Base-by-base conservation (phyloP, 2,113 vertebrate genomes). In the Callospermophilus lateralis region DNA sequence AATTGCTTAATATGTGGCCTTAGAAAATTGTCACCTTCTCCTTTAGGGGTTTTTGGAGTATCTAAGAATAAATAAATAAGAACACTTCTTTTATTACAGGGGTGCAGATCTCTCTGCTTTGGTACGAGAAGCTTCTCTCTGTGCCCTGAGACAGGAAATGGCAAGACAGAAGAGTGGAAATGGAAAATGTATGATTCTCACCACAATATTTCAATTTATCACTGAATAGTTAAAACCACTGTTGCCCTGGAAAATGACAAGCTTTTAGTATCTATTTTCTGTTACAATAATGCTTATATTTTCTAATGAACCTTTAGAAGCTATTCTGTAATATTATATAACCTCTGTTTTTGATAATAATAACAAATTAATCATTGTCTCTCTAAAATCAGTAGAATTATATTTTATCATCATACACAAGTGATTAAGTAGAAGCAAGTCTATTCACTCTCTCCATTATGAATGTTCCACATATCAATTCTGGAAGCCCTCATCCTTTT, bases 51-150 rank as follows among this genome's bases (percentile, higher is more conserved):
- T 78, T 53, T 90, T 76, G 16, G 6, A 39, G 8, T 65, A 1
- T 92, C n/a, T 68, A 61, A 39, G 26, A 72, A 53, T 81, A 81
- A 84, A 28, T 48, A 58, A 81, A 1, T 53, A 89, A 83, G 39
- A 48, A 12, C 2, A 19, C 24, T 70, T 77, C 48, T 93, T 95
- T 53, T 61, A 11, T 92, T 87, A 10, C 73, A 99, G 99, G 78
- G 99, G 99, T 2, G 99, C 99, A 37, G 99, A 99, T 94, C 99
- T 99, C 97, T 99, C 99, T 0, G 99, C 99, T 6, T 97, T 99
- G 1, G 99, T 99, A 67, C 99, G 99, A 30, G 99, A 99, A 98
- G 99, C 99, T 15, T 99, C 99, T 3, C 12, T 99, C 12, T 99
- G 98, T 0, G 99, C 67, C 34, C 97, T 99, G 97, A 99, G 99